A percentile compares a stretch with the other conserved stretches of the same genome.
Evolutionary conservation across 2,113 vertebrate species (phyloP).

Genomic region (Polypterus bichir): DNA sequence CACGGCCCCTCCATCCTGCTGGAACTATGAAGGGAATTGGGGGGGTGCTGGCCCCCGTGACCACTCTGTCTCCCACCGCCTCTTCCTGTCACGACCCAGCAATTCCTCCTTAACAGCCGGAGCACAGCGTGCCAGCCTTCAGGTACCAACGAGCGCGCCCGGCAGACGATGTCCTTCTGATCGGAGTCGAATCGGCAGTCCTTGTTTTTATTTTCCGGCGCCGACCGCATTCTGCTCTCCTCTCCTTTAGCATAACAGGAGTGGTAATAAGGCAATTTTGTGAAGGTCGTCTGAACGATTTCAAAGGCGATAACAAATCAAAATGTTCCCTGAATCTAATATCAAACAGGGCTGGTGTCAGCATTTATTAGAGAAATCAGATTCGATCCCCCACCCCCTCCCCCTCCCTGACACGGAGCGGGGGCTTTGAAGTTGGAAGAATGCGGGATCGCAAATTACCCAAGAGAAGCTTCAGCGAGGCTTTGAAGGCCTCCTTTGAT

Average conservation of each 20-base stretch:
- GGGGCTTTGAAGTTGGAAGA: conserved; percentile 93
- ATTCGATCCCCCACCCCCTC: conserved; percentile 47
- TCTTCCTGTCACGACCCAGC: too few relatives aligned
- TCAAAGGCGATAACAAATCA: conserved; percentile 94
- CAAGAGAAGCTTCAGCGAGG: conserved; percentile 77
- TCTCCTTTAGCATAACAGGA: conserved; percentile 27
- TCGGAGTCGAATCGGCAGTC: not conserved
- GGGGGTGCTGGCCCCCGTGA: too few relatives aligned
- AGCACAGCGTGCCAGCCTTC: too few relatives aligned
- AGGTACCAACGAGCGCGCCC: too few relatives aligned
- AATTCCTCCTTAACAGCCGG: too few relatives aligned
- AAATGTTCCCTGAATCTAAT: conserved; percentile 90
- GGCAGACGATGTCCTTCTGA: too few relatives aligned
- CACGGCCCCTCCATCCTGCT: too few relatives aligned
- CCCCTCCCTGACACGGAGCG: conserved; percentile 54
- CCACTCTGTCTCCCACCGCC: too few relatives aligned
- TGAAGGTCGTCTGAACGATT: conserved; percentile 87
- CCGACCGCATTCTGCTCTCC: conserved; percentile 30
- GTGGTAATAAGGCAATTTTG: conserved; percentile 49
- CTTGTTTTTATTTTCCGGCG: conserved; percentile 16
- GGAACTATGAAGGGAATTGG: too few relatives aligned
- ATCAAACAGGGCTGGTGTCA: conserved; percentile 95
- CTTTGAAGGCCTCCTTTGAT: conserved; percentile 98
- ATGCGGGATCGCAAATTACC: conserved; percentile 90
- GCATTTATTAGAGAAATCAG: conserved; percentile 95